Evolutionary conservation across 1,140 invertebrate species (phyloP), one percentile per base, ranked within the genome.

Genomic region (Bombus huntii): DNA sequence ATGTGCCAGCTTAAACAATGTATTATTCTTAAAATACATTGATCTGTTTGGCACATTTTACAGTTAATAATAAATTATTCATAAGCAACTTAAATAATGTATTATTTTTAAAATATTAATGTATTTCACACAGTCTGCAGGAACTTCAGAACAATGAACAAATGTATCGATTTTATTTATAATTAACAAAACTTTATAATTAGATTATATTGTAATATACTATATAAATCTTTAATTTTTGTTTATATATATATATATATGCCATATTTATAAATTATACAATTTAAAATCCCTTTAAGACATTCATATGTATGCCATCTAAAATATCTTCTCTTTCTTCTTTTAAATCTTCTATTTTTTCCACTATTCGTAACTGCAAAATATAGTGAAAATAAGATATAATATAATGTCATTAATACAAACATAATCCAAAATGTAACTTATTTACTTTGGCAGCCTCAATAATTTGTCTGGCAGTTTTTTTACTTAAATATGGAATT

Each of bases 391-490:
- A 39, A 78, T 62, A 62, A 80, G 66, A 22, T 31, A 34, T 25
- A 81, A 62, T n/a, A 75, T 73, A 62, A 77, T 28, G 62, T 70
- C 68, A 66, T 62, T 62, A 72, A 62, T 75, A 84, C 81, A 85
- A 42, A 83, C 28, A 88, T 79, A 68, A 62, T 47, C 2, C 18
- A 71, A 70, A 72, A 88, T 84, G 72, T 82, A 25, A 85, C 15
- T 88, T 95, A 98, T 22, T 88, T 95, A 98, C 98, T 96, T 98
- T 97, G 2, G 98, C 98, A 74, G 98, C 97, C 72, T 97, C 97
- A 82, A 98, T 96, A 71, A 99, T 97, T 95, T 98, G 97, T 79
- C 93, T 95, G 15, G 98, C 98, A 25, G 96, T 95, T 92, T 96
- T 97, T 31, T 95, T 93, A 1, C 97, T 96, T 91, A 99, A 96